These are phyloP conservation scores for Mirounga angustirostris DNA, from an alignment of 2,113 vertebrate species.

Conservation along the genomic window DNA sequence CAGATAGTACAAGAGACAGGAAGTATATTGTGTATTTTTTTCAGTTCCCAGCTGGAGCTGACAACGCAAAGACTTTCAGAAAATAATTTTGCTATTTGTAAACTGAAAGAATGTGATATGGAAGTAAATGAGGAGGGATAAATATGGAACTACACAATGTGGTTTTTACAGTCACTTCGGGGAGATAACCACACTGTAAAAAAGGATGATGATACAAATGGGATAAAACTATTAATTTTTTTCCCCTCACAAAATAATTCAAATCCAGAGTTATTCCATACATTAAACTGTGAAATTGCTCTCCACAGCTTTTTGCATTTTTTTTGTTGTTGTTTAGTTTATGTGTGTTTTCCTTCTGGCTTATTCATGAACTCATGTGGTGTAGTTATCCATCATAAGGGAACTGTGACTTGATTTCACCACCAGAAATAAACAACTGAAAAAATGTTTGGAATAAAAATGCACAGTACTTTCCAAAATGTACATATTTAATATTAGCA, in stretches of 20 bases:
- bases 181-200: constrained; percentile 41
- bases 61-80: constrained; percentile 50
- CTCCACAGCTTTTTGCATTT: constrained; percentile 4
- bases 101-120: constrained; percentile 62
- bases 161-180: constrained; percentile 9
- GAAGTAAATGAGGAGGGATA: constrained; percentile 54
- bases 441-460: background rate
- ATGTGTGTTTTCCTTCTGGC: constrained; percentile 52
- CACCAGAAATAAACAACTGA: constrained; percentile 58
- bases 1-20: constrained; percentile 58
- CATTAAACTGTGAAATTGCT: constrained; percentile 58
- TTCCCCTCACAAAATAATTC: constrained; percentile 44
- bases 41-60: constrained; percentile 33
- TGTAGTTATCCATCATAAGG: constrained; percentile 2
- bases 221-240: constrained; percentile 35
- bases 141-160: background rate
- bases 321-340: constrained; percentile 43
- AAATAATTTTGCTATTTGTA: constrained; percentile 75
- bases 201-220: constrained; percentile 12
- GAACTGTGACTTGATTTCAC: background rate
- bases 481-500: background rate
- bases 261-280: background rate
- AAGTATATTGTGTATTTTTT: constrained; percentile 58
- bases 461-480: constrained; percentile 20
- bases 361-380: constrained; percentile 61